Percentiles rank a stretch among this genome's conserved stretches.
phyloP scores from a whole-genome alignment of 2,113 vertebrate species.

The Falco punctatus region DNA sequence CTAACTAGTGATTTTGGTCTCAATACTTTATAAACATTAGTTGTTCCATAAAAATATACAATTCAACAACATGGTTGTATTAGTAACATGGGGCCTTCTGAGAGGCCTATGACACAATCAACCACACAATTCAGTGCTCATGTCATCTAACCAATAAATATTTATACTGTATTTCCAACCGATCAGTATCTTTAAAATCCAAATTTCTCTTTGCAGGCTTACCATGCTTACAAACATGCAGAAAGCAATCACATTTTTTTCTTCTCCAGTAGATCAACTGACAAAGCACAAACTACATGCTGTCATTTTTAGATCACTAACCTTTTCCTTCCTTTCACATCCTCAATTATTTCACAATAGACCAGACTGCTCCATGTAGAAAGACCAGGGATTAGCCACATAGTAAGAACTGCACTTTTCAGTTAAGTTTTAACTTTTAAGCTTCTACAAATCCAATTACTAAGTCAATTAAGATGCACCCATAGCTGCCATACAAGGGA shows the following conservation, averaged over 20 bases:
- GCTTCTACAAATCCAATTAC: slow-evolving; percentile 1
- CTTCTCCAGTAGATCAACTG: not conserved
- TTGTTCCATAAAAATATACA: slow-evolving; percentile 74
- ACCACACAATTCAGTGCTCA: slow-evolving; percentile 78
- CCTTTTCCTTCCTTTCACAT: slow-evolving; percentile 11
- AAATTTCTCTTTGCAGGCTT: slow-evolving; percentile 53
- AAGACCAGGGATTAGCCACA: not conserved
- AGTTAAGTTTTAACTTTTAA: not conserved
- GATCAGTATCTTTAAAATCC: slow-evolving; percentile 33
- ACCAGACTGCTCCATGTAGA: not conserved
- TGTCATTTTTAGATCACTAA: not conserved
- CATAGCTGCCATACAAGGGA: slow-evolving; percentile 62
- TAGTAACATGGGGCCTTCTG: slow-evolving; percentile 50
- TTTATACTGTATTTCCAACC: slow-evolving; percentile 58
- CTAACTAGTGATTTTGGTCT: slow-evolving; percentile 77
- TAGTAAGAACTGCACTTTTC: not conserved
- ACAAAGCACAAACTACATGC: slow-evolving; percentile 19
- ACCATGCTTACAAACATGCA: slow-evolving; percentile 74
- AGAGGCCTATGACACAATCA: slow-evolving; percentile 43
- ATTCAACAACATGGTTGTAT: slow-evolving; percentile 44
- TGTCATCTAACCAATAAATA: slow-evolving; percentile 68
- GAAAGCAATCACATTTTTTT: slow-evolving; percentile 22
- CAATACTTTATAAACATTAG: slow-evolving; percentile 70
- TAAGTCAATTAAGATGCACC: slow-evolving; percentile 24
- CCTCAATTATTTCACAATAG: not conserved